Percentiles rank a stretch among this genome's conserved stretches.
Conservation (phyloP, 2,113 vertebrate genomes). For the Sterrhoptilus dennistouni region DNA sequence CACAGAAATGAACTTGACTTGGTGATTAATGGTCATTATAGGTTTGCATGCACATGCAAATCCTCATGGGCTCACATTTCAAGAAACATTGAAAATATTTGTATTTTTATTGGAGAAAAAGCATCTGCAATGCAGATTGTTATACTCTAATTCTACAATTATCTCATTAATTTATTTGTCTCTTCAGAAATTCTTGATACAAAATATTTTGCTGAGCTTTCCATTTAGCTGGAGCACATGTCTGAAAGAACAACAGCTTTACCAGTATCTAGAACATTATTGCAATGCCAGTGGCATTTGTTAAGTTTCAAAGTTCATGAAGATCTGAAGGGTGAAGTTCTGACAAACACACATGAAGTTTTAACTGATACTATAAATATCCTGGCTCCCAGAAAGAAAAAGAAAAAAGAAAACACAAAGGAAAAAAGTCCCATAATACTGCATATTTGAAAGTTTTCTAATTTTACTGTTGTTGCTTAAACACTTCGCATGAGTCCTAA, state of each 20-base stretch:
- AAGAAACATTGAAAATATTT: neutral
- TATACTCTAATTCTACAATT: neutral
- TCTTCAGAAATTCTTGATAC: neutral
- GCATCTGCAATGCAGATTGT: neutral
- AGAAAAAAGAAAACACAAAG: neutral
- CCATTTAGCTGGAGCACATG: neutral
- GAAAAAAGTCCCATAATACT: neutral
- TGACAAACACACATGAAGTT: neutral
- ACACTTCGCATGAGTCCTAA: neutral
- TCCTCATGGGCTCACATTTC: neutral
- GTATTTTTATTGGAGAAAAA: neutral
- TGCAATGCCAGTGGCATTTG: neutral
- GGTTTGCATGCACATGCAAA: neutral
- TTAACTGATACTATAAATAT: neutral
- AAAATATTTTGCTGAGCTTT: neutral
- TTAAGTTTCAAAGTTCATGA: neutral
- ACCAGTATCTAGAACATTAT: neutral
- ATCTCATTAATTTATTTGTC: neutral
- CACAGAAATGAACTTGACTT: neutral
- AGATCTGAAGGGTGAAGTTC: neutral
- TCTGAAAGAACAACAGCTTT: neutral
- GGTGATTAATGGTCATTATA: neutral
- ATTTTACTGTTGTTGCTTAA: neutral
- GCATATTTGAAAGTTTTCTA: conserved; percentile 18
- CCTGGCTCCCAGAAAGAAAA: neutral